Percentiles rank a stretch among this genome's conserved stretches.
phyloP scores from a whole-genome alignment of 2,113 vertebrate species.

The Silurus meridionalis region DNA sequence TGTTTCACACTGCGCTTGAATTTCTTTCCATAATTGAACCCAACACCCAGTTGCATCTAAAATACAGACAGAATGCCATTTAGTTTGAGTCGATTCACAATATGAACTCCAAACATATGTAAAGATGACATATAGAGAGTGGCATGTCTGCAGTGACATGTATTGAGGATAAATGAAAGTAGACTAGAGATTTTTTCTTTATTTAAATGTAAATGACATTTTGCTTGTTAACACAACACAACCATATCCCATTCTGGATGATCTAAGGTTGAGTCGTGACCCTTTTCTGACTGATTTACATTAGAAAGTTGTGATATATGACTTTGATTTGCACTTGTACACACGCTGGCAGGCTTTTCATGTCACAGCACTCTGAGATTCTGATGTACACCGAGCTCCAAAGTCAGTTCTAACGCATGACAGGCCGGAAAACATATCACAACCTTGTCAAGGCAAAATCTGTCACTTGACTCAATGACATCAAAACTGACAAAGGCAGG shows the following conservation, averaged over 20 bases:
- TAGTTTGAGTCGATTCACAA: neutral
- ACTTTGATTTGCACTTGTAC: neutral
- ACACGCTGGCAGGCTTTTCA: neutral
- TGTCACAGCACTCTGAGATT: neutral
- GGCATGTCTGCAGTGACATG: neutral
- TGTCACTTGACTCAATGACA: slow-evolving; percentile 6
- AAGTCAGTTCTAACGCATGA: neutral
- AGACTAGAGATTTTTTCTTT: neutral
- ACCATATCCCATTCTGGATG: neutral
- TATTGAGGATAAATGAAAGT: neutral
- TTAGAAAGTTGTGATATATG: neutral
- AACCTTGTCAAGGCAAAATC: neutral
- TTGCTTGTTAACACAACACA: neutral
- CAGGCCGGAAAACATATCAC: neutral
- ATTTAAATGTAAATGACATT: neutral
- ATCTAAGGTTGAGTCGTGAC: neutral
- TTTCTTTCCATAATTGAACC: neutral
- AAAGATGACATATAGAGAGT: neutral
- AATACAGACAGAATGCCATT: neutral
- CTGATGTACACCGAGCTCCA: neutral
- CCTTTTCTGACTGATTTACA: neutral
- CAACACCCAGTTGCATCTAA: neutral
- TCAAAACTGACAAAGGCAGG: neutral
- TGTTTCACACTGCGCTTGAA: neutral
- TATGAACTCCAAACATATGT: neutral